A percentile compares a stretch with the other conserved stretches of the same genome.
Evolutionary conservation across 2,888 invertebrate genomes (phyloP).

Genomic region (Drosophila mulleri): DNA sequence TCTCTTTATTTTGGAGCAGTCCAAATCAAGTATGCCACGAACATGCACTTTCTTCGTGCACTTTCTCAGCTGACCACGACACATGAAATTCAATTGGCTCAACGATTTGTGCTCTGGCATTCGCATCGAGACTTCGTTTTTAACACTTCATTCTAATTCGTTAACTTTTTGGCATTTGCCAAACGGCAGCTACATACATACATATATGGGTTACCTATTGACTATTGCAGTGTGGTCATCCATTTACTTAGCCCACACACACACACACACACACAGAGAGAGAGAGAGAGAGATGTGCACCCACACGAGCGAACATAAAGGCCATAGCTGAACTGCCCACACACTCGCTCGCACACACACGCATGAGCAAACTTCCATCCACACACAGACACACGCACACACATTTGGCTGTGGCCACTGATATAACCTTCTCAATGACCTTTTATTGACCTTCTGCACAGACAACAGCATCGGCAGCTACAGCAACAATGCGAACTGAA

Average conservation of each 20-base stretch:
- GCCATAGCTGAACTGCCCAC: conserved; percentile 9
- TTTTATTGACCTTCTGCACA: conserved; percentile 68
- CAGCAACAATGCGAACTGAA: conserved; percentile 52
- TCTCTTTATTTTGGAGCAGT: not conserved
- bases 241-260: conserved; percentile 31
- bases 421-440: conserved; percentile 71
- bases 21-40: conserved; percentile 2
- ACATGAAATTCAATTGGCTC: conserved; percentile 29
- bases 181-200: conserved; percentile 47
- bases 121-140: conserved; percentile 24
- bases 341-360: conserved; percentile 24
- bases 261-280: not conserved
- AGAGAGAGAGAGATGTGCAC: not conserved
- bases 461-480: conserved; percentile 43
- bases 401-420: conserved; percentile 34
- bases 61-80: conserved; percentile 4
- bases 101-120: conserved; percentile 11
- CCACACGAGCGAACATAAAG: conserved; percentile 6
- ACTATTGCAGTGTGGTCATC: conserved; percentile 45
- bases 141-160: conserved; percentile 68
- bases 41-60: not conserved
- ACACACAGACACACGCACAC: conserved; percentile 4
- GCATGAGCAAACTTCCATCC: conserved; percentile 24
- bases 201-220: conserved; percentile 65
- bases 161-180: conserved; percentile 61